Conservation (phyloP, 2,888 invertebrate genomes). For the Trachelus tabidus region DNA sequence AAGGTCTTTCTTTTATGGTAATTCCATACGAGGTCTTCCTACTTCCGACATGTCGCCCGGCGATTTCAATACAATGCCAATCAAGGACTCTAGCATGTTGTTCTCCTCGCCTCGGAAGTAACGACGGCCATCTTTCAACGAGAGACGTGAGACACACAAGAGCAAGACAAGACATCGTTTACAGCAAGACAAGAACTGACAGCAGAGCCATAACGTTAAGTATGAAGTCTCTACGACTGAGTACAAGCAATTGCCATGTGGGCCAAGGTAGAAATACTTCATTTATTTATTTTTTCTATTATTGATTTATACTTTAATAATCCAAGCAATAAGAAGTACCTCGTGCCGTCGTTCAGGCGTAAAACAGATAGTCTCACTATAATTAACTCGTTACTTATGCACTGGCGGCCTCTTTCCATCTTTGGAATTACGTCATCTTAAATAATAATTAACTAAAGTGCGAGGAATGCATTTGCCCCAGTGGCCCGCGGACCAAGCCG, state of each 20-base stretch:
- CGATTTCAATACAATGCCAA: constrained; percentile 18
- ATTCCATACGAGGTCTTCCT: constrained; percentile 31
- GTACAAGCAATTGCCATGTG: neutral
- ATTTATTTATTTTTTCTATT: neutral
- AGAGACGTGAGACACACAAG: neutral
- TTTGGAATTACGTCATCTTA: neutral
- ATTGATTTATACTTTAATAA: neutral
- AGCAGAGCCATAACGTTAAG: neutral
- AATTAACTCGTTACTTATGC: neutral
- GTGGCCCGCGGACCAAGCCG: neutral
- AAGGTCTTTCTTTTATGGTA: constrained; percentile 31
- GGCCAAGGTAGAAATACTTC: neutral
- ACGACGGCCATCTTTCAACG: neutral
- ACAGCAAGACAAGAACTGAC: neutral
- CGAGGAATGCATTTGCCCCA: neutral
- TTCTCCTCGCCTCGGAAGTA: constrained; percentile 26
- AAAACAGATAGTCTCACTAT: neutral
- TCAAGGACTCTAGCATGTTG: neutral
- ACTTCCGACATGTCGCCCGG: constrained; percentile 35
- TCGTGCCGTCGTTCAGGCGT: neutral
- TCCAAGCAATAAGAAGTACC: neutral
- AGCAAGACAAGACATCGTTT: no score
- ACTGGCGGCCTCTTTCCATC: neutral
- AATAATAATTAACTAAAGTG: neutral
- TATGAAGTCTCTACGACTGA: neutral